These are phyloP conservation scores for Idaea straminata DNA, from an alignment of 2,888 invertebrate species.

Conservation along the genomic window DNA sequence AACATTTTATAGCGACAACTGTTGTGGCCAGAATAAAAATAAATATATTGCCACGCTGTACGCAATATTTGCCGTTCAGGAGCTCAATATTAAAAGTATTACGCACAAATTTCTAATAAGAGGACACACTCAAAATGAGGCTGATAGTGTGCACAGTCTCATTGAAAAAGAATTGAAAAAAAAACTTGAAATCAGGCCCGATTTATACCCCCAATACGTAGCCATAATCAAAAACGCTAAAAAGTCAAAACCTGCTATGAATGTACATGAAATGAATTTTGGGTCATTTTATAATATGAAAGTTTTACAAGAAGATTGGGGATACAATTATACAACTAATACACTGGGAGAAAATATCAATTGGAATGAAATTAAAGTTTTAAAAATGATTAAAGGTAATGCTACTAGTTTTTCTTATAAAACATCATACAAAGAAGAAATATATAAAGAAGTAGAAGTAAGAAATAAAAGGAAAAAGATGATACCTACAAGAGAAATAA, in stretches of 20 bases:
- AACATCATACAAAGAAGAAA: constrained; percentile 22
- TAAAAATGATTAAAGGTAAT: constrained; percentile 17
- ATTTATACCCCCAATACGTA: constrained; percentile 17
- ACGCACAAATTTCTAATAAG: constrained; percentile 43
- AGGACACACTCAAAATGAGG: constrained; percentile 47
- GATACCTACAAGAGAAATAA: constrained; percentile 1
- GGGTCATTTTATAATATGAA: constrained; percentile 25
- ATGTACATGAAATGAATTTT: constrained; percentile 24
- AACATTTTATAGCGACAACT: constrained; percentile 41
- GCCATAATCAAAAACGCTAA: constrained; percentile 16
- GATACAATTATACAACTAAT: constrained; percentile 26
- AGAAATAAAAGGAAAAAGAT: constrained; percentile 23
- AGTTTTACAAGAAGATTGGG: constrained; percentile 28
- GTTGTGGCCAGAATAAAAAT: constrained; percentile 38
- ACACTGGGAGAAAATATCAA: constrained; percentile 21
- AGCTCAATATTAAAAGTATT: constrained; percentile 30
- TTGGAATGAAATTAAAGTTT: constrained; percentile 28
- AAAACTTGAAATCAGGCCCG: constrained; percentile 15
- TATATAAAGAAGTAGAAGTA: constrained; percentile 21
- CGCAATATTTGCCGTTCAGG: constrained; percentile 23
- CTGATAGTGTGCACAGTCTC: constrained; percentile 17
- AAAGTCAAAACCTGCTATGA: constrained; percentile 18
- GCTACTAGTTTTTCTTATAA: constrained; percentile 20
- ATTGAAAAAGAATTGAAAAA: constrained; percentile 18
- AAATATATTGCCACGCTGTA: constrained; percentile 31